Evolutionary conservation across 1,140 invertebrate genomes (phyloP).

Genomic region (Drepana arcuata): DNA sequence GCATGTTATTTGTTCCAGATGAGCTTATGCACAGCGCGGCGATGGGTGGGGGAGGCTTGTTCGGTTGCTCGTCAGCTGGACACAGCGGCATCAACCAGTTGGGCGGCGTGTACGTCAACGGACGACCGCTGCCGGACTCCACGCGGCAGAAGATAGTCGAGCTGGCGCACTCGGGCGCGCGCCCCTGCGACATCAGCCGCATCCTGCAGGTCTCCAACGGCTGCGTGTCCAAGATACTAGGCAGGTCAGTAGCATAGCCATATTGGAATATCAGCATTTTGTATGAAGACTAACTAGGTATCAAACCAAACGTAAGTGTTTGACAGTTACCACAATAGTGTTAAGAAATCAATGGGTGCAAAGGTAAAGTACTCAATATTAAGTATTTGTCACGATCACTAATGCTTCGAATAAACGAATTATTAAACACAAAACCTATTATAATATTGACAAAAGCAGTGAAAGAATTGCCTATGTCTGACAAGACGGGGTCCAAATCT

Average conservation of each 20-base stretch:
- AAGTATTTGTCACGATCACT: constrained; percentile 30
- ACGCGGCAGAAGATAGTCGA: constrained; percentile 98
- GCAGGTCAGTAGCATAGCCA: constrained; percentile 85
- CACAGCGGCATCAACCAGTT: constrained; percentile 98
- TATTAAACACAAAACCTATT: constrained; percentile 52
- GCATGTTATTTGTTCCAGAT: constrained; percentile 36
- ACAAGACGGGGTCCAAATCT: constrained; percentile 41
- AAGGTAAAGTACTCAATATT: too few species aligned
- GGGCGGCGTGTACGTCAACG: constrained; percentile 98
- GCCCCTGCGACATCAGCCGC: constrained; percentile 98
- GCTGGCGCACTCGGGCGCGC: constrained; percentile 94
- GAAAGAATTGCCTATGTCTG: constrained; percentile 43
- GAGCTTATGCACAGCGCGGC: constrained; percentile 69
- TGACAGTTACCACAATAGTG: too few species aligned
- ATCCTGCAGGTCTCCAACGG: constrained; percentile 97
- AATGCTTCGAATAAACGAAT: constrained; percentile 45
- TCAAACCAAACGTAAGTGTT: too few species aligned
- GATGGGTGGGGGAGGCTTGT: constrained; percentile 75
- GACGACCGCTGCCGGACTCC: constrained; percentile 95
- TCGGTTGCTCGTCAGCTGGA: constrained; percentile 85
- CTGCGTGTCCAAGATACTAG: constrained; percentile 95
- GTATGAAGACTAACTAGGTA: too few species aligned
- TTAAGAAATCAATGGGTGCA: too few species aligned
- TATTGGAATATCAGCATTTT: too few species aligned
- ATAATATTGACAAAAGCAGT: constrained; percentile 29